Base-by-base conservation (phyloP, 2,888 invertebrate genomes). In the Xestia xanthographa region DNA sequence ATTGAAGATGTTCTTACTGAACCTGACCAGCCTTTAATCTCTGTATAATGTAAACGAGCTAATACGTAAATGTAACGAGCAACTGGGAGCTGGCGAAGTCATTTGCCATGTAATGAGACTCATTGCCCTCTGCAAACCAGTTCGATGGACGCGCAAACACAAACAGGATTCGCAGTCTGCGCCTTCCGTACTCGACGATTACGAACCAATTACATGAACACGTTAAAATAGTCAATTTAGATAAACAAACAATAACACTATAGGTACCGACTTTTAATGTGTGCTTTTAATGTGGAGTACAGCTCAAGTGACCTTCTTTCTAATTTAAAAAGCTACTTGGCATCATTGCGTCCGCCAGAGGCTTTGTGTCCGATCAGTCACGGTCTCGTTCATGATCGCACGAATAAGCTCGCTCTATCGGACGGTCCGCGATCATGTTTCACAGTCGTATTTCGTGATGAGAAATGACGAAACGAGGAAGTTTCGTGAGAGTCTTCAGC, bases 341-440 rank as follows among this genome's bases (percentile, higher is more conserved):
- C 83, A 87, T 90, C 90, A 88, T 88, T 90, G 89, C 91, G 88
- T 91, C 90, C 90, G 90, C 89, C 89, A 84, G 88, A 87, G 90
- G 91, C 91, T 92, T 93, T 93, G 92, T 93, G 91, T 88, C 90
- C 92, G 92, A 94, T 95, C 93, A 86, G 94, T 93, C 92, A 93
- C 93, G 95, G 94, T 91, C 92, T 89, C 92, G 91, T 91, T 93
- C 92, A 91, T 91, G 91, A 92, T 86, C 92, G 92, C 92, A 93
- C 93, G 92, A 92, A 87, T 91, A 84, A 87, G 83, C 87, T 80
- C 78, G 68, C 65, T 84, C 77, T 82, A 84, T 81, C 88, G 81
- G 86, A 79, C 86, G 77, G 83, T 74, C 84, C 73, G 80, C 85
- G 85, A 86, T 87, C 88, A 89, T 88, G 88, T 87, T 87, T 83